phyloP scores from a whole-genome alignment of 2,113 vertebrate genomes.

The Pionites leucogaster region DNA sequence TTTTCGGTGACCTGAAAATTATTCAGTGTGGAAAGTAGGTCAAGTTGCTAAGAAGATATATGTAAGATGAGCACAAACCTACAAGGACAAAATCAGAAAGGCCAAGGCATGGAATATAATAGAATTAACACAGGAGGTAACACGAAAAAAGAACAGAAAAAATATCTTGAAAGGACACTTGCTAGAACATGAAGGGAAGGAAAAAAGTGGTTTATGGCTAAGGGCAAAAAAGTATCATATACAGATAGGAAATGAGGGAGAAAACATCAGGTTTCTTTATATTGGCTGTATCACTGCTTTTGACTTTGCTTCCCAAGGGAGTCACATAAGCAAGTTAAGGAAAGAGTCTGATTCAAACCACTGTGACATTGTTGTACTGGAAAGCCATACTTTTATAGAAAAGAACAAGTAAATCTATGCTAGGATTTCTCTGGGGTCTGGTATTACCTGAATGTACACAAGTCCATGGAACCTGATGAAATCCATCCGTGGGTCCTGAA shows the following conservation, averaged over 20 bases:
- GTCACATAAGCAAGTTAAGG: background rate
- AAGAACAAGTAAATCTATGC: background rate
- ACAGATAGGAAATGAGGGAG: background rate
- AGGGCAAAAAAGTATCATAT: background rate
- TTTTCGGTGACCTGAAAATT: slow-evolving; percentile 32
- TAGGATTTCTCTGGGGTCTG: background rate
- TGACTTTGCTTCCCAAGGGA: background rate
- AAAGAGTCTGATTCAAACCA: background rate
- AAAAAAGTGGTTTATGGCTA: background rate
- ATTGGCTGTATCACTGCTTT: background rate
- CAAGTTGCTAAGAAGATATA: background rate
- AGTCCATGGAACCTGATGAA: no score
- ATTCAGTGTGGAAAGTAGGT: background rate
- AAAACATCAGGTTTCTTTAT: background rate
- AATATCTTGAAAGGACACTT: background rate
- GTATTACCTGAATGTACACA: background rate
- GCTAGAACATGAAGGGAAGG: background rate
- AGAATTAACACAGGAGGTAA: background rate
- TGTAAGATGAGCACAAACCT: background rate
- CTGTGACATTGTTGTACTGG: background rate
- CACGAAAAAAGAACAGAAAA: background rate
- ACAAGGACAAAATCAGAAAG: background rate
- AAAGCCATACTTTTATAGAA: background rate
- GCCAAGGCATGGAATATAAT: background rate
- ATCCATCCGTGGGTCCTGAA: no score